Conservation (phyloP, 2,888 invertebrate genomes). For the Choristoneura rosaceana region DNA sequence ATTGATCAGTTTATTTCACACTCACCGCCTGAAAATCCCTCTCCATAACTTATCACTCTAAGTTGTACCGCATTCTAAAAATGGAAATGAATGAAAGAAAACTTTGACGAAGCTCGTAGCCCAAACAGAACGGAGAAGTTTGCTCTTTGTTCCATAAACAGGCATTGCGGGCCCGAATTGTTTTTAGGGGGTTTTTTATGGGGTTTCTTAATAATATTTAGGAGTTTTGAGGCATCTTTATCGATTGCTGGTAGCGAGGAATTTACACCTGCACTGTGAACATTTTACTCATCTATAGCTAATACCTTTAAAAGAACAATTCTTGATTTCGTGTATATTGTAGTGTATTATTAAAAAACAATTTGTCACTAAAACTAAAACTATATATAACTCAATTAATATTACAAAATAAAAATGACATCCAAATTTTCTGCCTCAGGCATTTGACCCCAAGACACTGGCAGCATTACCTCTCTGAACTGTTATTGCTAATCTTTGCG, state of each 20-base stretch:
- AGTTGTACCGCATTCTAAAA: constrained; percentile 37
- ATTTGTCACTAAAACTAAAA: too few relatives aligned
- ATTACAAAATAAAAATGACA: too few relatives aligned
- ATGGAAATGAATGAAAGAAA: constrained; percentile 41
- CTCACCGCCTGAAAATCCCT: not conserved
- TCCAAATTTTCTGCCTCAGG: too few relatives aligned
- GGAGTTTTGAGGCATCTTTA: not conserved
- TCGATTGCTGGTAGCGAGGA: not conserved
- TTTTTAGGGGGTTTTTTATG: constrained; percentile 4
- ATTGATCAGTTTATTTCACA: too few relatives aligned
- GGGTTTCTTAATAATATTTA: not conserved
- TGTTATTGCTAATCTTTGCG: too few relatives aligned
- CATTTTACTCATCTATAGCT: too few relatives aligned
- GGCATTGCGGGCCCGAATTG: constrained; percentile 5
- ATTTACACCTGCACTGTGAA: not conserved
- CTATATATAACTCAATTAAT: too few relatives aligned
- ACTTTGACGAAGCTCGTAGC: constrained; percentile 38
- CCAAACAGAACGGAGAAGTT: constrained; percentile 25
- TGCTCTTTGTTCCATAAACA: constrained; percentile 39
- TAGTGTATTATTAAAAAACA: too few relatives aligned
- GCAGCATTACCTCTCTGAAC: too few relatives aligned
- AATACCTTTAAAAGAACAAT: too few relatives aligned
- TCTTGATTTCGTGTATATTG: too few relatives aligned
- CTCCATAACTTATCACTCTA: constrained; percentile 25
- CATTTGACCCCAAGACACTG: too few relatives aligned